Evolutionary conservation across 1,140 invertebrate genomes (phyloP), one percentile per base, ranked within the genome.

Genomic region (Archivesica marissinica): DNA sequence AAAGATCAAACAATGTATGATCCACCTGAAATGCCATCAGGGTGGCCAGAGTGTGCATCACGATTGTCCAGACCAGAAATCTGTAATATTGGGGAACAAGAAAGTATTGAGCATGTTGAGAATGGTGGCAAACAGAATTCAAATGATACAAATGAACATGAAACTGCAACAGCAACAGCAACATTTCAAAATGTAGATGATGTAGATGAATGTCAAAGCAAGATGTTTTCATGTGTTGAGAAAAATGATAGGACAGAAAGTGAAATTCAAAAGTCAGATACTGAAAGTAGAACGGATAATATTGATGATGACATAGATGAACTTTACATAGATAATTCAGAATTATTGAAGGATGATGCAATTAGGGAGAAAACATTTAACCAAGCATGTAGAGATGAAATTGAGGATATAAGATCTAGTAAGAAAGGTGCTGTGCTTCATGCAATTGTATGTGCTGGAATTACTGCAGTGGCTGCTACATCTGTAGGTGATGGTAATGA

Each of bases 391-490:
- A 59, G 25, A 41, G 28, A 59, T 59, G 79, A 82, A 82, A 82
- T 82, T 35, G 64, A 82, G 9, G 52, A 74, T 28, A 59, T 82
- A 17, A 38, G 61, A 41, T 13, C 50, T 17, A 23, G 25, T 25
- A 82, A 74, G 52, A 74, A 54, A 59, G 64, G 44, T 54, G 44
- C 68, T 20, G 68, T 82, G 6, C 17, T 82, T 7, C 79, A 82
- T n/a, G 79, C 79, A 25, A 52, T 52, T 39, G 30, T 82, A 13
- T 54, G 68, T 59, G 79, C 79, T 13, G 79, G 79, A 74, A 70
- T 82, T 23, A 44, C 79, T 74, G 79, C 79, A n/a, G 79, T 74
- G 0, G 79, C 79, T 28, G 66, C 66, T 25, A 74, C 79, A 39
- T 44, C 79, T 17, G 23, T 82, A 17, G 50, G 76, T 44, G 56